Evolutionary conservation across 2,888 invertebrate genomes (phyloP), one percentile per base, ranked within the genome.

Genomic region (Ophion slaviceki): DNA sequence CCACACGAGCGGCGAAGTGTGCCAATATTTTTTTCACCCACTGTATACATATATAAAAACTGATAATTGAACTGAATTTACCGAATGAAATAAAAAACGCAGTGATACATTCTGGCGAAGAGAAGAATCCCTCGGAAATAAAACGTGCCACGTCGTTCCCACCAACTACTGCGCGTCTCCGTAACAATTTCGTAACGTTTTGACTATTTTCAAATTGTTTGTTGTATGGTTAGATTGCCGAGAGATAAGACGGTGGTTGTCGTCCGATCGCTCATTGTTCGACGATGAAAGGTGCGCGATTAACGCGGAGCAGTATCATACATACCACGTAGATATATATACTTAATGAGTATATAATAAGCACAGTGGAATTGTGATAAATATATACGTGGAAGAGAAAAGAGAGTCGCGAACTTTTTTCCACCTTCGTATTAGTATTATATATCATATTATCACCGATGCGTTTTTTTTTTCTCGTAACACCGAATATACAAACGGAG

Each of bases 301-400:
- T 87, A 81, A 75, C 81, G 62, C 83, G 59, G 83, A 83, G 86
- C 86, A 80, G 53, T 53, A 53, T 53, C 14, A 53, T 14, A 53
- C 17, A 80, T 85, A 82, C 85, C 80, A 86, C 88, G 82, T 79
- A 86, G 84, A 85, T 84, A 40, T 17, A 84, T 87, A 83, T 85
- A 82, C 86, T 84, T 88, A 88, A 87, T 81, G 82, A 88, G 87
- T 87, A 88, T 88, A 88, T 84, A 88, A 89, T 84, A 88, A 90
- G 89, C 88, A 89, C 87, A 88, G 89, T 82, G 88, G 87, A 89
- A 82, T 89, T 47, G 83, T 87, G 76, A 88, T 87, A 66, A 78
- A 71, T 82, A 75, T 81, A 81, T 53, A 86, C 85, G 71, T 24
- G 80, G 84, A 86, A 82, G 72, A 78, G 47, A 81, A 86, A 80